These are phyloP conservation scores for Heteromyza rotundicornis DNA, from an alignment of 2,888 invertebrate genomes.

Conservation along the genomic window DNA sequence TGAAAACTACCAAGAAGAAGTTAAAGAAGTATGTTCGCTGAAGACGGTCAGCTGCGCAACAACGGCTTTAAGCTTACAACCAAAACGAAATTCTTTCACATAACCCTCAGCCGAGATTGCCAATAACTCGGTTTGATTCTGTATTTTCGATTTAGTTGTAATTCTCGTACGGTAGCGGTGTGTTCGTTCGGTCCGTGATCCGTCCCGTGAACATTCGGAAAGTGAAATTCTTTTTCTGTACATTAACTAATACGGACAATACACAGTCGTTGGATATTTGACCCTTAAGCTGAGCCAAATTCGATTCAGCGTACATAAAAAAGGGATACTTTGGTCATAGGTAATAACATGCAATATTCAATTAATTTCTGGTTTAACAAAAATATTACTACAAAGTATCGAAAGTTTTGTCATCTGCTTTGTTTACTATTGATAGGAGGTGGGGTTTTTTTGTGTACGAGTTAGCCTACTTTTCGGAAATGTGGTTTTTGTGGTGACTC, in stretches of 20 bases:
- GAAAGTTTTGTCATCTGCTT: too few species aligned
- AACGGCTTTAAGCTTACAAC: not conserved
- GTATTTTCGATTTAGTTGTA: conserved; percentile 50
- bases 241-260: conserved; percentile 36
- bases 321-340: too few species aligned
- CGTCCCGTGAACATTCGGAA: conserved; percentile 13
- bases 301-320: not conserved
- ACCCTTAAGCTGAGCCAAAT: not conserved
- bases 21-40: too few species aligned
- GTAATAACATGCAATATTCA: too few species aligned
- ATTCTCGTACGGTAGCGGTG: conserved; percentile 49
- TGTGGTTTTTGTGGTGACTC: too few species aligned
- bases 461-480: too few species aligned
- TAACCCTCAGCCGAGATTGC: conserved; percentile 27
- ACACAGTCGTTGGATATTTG: conserved; percentile 22
- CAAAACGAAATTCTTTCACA: conserved; percentile 1
- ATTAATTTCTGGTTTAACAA: too few species aligned
- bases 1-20: too few species aligned
- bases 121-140: conserved; percentile 49
- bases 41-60: not conserved
- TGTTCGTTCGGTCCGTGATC: conserved; percentile 32
- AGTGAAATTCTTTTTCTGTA: conserved; percentile 19
- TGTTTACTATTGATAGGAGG: too few species aligned
- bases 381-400: too few species aligned
- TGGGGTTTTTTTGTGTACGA: too few species aligned